Conservation (phyloP, 2,888 invertebrate genomes). For the Polylopha cassiicola region DNA sequence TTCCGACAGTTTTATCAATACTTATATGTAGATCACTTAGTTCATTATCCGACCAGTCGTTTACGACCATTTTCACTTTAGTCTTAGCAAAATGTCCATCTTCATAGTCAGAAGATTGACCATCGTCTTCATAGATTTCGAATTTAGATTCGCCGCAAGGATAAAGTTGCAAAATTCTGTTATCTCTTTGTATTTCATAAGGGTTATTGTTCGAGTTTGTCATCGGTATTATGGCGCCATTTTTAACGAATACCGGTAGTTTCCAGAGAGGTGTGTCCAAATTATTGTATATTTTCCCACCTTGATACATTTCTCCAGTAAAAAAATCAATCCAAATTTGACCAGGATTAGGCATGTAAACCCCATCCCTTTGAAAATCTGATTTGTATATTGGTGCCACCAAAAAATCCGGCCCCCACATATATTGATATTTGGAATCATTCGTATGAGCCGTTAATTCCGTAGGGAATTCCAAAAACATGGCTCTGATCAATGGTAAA, state of each 20-base stretch:
- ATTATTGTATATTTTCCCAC: slow-evolving; percentile 59
- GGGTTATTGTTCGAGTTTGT: slow-evolving; percentile 61
- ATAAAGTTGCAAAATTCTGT: slow-evolving; percentile 53
- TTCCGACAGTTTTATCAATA: slow-evolving; percentile 51
- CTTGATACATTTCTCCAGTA: slow-evolving; percentile 60
- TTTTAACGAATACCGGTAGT: slow-evolving; percentile 62
- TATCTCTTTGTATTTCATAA: slow-evolving; percentile 47
- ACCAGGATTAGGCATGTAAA: slow-evolving; percentile 52
- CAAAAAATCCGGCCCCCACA: slow-evolving; percentile 68
- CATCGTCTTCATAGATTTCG: slow-evolving; percentile 64
- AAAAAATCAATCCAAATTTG: slow-evolving; percentile 65
- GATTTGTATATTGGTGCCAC: slow-evolving; percentile 60
- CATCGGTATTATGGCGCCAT: slow-evolving; percentile 65
- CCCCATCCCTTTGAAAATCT: slow-evolving; percentile 44
- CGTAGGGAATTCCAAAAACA: slow-evolving; percentile 62
- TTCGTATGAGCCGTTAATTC: slow-evolving; percentile 48
- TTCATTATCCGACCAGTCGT: slow-evolving; percentile 41
- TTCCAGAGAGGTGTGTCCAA: slow-evolving; percentile 58
- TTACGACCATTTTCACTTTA: slow-evolving; percentile 34
- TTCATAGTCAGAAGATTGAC: slow-evolving; percentile 50
- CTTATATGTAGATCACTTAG: slow-evolving; percentile 43
- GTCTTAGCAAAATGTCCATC: slow-evolving; percentile 45
- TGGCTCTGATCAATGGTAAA: slow-evolving; percentile 64
- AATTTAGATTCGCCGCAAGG: slow-evolving; percentile 48
- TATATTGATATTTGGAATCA: slow-evolving; percentile 65